Evolutionary conservation across 2,797 vertebrate species (phyloP), one percentile per base, ranked within the genome.

Genomic region (Petrocephalus schoutedeni): DNA sequence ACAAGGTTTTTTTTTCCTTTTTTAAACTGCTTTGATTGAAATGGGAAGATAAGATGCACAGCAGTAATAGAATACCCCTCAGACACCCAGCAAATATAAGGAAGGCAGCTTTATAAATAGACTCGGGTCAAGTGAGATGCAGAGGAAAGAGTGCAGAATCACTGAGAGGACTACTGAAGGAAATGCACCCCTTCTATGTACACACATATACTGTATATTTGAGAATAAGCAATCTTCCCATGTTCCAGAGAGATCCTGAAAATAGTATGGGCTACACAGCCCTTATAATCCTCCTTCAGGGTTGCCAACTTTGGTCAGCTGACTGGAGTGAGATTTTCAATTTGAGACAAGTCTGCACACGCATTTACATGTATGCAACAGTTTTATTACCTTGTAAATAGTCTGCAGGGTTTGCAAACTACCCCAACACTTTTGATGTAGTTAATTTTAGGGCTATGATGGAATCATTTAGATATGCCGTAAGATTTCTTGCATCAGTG

Each of bases 31-130:
- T 67, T 53, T 87, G 82, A 87, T 86, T 85, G 54, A 74, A 32
- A 59, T 58, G 12, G 87, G 80, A 84, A 59, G 41, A 71, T 36
- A 71, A 77, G 57, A 80, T 49, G 71, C 14, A 59, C 87, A 67
- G 86, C 87, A 89, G 45, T 85, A 59, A 85, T 86, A 89, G 85
- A 88, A 87, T 74, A 71, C 32, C 28, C 64, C 28, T 41, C 77
- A 82, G 87, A 67, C 67, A 77, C 21, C 67, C 36, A 4, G 77
- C 87, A 67, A 91, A 87, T 91, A 86, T 51, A 64, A 89, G 88
- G 86, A 86, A 88, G 87, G 21, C 64, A 61, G 2, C 23, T 54
- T 86, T 89, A 92, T 89, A 91, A 90, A 89, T 88, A 88, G 88
- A 85, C 53, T 85, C 84, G 19, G 16, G 51, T 90, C 89, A 49